Percentiles rank a stretch among this genome's conserved stretches.
phyloP scores from a whole-genome alignment of 2,888 invertebrate genomes.

The Netelia fuscicornis region DNA sequence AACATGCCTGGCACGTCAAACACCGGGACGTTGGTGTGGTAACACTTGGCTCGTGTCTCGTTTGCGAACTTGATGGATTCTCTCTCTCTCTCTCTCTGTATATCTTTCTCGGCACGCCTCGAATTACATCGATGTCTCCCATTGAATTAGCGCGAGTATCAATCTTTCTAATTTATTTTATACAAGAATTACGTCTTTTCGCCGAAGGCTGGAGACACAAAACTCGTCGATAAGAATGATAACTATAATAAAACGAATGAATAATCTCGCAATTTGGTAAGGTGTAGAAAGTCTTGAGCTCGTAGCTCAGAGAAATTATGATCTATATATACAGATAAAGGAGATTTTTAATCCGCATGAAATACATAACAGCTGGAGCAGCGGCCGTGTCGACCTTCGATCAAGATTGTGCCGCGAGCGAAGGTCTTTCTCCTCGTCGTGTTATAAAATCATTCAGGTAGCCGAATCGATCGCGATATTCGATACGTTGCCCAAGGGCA shows the following conservation, averaged over 20 bases:
- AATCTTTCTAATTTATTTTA: conserved; percentile 54
- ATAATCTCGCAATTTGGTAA: conserved; percentile 30
- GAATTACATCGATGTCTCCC: conserved; percentile 43
- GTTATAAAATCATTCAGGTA: conserved; percentile 32
- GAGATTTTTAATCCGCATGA: conserved; percentile 18
- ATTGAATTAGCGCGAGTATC: conserved; percentile 40
- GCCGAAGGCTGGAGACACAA: background rate
- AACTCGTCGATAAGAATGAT: background rate
- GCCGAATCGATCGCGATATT: conserved; percentile 40
- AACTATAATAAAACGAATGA: background rate
- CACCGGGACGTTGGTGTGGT: conserved; percentile 69
- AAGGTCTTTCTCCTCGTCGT: conserved; percentile 42
- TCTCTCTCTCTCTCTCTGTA: background rate
- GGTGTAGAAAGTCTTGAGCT: conserved; percentile 38
- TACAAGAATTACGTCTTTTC: conserved; percentile 1
- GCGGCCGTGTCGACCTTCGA: conserved; percentile 54
- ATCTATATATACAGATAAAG: background rate
- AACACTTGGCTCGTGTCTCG: conserved; percentile 72
- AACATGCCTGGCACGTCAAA: conserved; percentile 72
- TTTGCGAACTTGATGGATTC: conserved; percentile 53
- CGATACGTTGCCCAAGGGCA: conserved; percentile 29
- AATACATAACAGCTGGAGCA: conserved; percentile 25
- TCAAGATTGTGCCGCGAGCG: conserved; percentile 54
- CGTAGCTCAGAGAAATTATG: conserved; percentile 11
- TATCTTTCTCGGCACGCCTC: conserved; percentile 33